Conservation (phyloP, 2,797 vertebrate genomes). For the Carcharodon carcharias region DNA sequence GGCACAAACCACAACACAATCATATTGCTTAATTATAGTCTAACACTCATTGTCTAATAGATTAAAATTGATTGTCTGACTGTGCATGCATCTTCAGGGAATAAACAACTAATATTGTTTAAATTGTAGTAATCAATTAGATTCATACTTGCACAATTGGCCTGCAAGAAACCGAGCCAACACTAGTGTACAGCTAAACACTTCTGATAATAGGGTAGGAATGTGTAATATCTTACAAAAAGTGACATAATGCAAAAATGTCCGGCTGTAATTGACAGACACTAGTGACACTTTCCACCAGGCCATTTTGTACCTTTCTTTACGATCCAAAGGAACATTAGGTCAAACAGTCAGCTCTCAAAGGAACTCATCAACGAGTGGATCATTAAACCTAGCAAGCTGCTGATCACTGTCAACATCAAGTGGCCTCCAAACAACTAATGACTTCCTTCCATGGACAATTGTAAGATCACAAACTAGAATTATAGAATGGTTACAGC, state of each 20-base stretch:
- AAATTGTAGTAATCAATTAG: slow-evolving; percentile 6
- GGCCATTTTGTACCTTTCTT: background rate
- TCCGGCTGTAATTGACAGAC: background rate
- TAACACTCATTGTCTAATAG: slow-evolving; percentile 29
- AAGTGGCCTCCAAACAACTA: background rate
- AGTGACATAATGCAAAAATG: background rate
- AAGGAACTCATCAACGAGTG: background rate
- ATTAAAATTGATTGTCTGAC: slow-evolving; percentile 35
- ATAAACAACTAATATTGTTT: slow-evolving; percentile 20
- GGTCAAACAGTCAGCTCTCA: background rate
- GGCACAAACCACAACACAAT: slow-evolving; percentile 19
- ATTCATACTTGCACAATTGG: slow-evolving; percentile 9
- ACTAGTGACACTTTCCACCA: no score
- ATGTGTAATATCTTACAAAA: background rate
- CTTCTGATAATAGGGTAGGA: background rate
- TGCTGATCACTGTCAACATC: background rate
- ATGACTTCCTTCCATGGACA: background rate
- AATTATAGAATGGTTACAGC: background rate
- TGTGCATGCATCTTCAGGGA: background rate
- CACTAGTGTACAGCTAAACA: background rate
- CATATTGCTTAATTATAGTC: slow-evolving; percentile 32
- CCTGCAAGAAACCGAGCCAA: background rate
- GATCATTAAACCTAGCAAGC: background rate
- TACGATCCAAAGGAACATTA: background rate
- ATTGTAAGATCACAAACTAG: background rate